phyloP scores from a whole-genome alignment of 2,797 vertebrate species.

The Falco concolor region DNA sequence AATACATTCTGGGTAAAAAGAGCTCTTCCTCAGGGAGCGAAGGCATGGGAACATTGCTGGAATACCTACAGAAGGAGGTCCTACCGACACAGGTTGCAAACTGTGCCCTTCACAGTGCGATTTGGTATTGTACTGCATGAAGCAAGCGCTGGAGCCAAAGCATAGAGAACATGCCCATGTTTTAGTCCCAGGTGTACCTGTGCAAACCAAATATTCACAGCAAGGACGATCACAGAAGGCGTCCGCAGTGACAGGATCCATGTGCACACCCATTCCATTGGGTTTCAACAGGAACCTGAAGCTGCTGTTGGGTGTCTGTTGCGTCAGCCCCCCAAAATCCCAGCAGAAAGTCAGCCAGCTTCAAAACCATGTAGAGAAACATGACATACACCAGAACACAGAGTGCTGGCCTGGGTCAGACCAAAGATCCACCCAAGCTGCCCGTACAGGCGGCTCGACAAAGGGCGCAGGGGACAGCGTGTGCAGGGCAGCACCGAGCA shows the following conservation, averaged over 20 bases:
- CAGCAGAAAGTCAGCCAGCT: background rate
- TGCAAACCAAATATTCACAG: background rate
- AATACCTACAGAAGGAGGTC: background rate
- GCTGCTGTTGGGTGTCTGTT: background rate
- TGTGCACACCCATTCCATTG: background rate
- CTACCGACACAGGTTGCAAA: background rate
- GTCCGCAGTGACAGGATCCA: background rate
- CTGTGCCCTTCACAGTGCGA: accelerated
- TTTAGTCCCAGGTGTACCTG: background rate
- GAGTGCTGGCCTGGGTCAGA: background rate
- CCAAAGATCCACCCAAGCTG: background rate
- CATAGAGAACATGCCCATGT: accelerated
- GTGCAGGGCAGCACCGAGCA: background rate
- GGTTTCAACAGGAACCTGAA: background rate
- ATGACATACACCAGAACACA: background rate
- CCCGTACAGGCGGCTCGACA: background rate
- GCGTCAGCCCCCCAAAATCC: background rate
- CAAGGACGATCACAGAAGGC: background rate
- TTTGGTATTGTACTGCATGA: accelerated
- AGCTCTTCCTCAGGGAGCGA: background rate
- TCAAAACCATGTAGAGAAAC: background rate
- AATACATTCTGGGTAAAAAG: background rate
- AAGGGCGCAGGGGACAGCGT: accelerated
- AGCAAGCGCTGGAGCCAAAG: background rate
- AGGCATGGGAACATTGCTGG: background rate